Evolutionary conservation across 37 sponge, comb jelly and placozoan species (phyloP).

Genomic region (Petrosia ficiformis): DNA sequence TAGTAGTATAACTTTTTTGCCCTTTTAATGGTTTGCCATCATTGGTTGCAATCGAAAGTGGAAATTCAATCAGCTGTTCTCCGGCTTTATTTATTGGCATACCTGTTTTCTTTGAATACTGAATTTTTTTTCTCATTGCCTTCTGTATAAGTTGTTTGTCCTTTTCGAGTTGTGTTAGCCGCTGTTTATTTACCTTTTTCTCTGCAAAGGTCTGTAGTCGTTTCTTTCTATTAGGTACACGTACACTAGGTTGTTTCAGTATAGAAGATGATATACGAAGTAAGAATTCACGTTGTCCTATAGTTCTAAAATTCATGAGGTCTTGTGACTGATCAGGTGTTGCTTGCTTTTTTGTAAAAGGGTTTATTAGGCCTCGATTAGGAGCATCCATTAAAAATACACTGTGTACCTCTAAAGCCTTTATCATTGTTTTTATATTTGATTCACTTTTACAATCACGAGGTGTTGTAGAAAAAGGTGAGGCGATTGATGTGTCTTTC

Average conservation of each 20-base stretch:
- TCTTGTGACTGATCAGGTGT: constrained; percentile 21
- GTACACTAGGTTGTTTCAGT: not conserved
- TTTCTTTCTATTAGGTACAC: constrained; percentile 4
- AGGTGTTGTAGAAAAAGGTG: not conserved
- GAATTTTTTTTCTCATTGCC: not conserved
- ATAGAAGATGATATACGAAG: not conserved
- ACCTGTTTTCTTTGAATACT: constrained; percentile 2
- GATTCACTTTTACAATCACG: not conserved
- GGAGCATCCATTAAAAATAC: not conserved
- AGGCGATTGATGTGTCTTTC: not conserved
- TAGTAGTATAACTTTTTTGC: not conserved
- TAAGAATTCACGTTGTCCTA: not conserved
- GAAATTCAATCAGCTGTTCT: not conserved
- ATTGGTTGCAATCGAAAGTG: not conserved
- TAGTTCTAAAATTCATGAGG: constrained; percentile 6
- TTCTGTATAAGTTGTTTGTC: not conserved
- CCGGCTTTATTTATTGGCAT: not conserved
- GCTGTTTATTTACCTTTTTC: not conserved
- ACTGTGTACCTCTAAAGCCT: not conserved
- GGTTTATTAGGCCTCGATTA: constrained; percentile 14
- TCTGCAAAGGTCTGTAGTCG: not conserved
- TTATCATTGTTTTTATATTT: not conserved
- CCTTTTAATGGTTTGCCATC: constrained; percentile 2
- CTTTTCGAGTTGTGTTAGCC: not conserved
- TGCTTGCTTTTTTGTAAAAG: not conserved